Evolutionary conservation across 2,888 invertebrate species (phyloP).

Genomic region (Mayetiola destructor): DNA sequence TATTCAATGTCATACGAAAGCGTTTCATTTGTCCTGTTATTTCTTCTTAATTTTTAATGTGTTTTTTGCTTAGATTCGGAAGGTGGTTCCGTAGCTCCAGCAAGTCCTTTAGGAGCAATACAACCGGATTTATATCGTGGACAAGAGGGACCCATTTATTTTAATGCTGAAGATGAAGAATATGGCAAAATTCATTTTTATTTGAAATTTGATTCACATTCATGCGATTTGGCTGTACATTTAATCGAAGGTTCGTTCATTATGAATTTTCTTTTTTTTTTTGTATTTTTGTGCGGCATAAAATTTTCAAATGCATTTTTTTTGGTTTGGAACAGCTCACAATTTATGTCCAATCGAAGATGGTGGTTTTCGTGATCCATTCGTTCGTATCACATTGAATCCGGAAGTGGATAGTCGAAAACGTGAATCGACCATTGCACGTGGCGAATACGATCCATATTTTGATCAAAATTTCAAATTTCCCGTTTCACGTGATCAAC

Average conservation of each 20-base stretch:
- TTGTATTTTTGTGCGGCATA: not conserved
- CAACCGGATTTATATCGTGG: slow-evolving; percentile 78
- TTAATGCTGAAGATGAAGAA: slow-evolving; percentile 45
- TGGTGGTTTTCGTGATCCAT: slow-evolving; percentile 81
- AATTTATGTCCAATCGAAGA: slow-evolving; percentile 70
- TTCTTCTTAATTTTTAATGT: not conserved
- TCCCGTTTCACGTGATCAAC: slow-evolving; percentile 76
- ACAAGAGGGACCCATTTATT: slow-evolving; percentile 61
- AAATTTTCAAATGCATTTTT: slow-evolving; percentile 14
- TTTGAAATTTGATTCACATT: slow-evolving; percentile 76
- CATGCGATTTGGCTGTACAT: slow-evolving; percentile 81
- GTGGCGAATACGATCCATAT: slow-evolving; percentile 72
- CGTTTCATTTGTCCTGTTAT: too few species aligned
- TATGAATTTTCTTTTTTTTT: not conserved
- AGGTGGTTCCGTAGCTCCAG: slow-evolving; percentile 27
- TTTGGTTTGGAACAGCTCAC: slow-evolving; percentile 44
- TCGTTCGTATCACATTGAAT: slow-evolving; percentile 61
- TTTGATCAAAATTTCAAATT: slow-evolving; percentile 89
- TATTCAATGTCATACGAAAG: too few species aligned
- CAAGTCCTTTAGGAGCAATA: slow-evolving; percentile 60
- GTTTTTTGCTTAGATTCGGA: slow-evolving; percentile 22
- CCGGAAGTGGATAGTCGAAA: slow-evolving; percentile 75
- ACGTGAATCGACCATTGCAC: slow-evolving; percentile 69
- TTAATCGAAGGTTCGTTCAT: slow-evolving; percentile 61
- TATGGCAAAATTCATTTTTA: slow-evolving; percentile 72